Percentiles rank a stretch among this genome's conserved stretches.
phyloP scores from a whole-genome alignment of 2,888 invertebrate species.

The Petrolisthes cinctipes region DNA sequence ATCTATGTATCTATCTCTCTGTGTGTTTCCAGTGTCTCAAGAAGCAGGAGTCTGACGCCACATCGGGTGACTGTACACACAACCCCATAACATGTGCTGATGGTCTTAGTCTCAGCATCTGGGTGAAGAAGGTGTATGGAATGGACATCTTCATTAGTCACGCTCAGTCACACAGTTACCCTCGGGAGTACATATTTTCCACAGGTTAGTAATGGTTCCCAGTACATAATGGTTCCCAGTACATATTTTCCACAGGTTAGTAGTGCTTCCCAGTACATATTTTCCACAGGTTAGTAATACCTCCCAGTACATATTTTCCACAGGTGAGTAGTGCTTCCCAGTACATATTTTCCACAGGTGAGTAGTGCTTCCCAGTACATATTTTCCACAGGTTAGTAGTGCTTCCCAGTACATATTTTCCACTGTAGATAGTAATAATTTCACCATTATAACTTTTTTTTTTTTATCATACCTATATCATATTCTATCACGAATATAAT shows the following conservation, averaged over 20 bases:
- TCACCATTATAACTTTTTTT: no score
- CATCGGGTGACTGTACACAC: not conserved
- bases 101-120: conserved; percentile 14
- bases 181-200: not conserved
- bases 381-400: no score
- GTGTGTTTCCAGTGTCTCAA: not conserved
- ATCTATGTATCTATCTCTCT: not conserved
- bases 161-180: not conserved
- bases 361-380: no score
- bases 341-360: no score
- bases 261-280: no score
- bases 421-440: no score
- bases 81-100: not conserved
- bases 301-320: not conserved
- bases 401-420: no score
- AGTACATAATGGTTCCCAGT: not conserved
- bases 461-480: no score
- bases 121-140: not conserved
- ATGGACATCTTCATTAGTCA: not conserved
- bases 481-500: no score
- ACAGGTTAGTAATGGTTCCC: not conserved
- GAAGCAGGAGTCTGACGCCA: not conserved
- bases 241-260: not conserved
- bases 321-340: not conserved
- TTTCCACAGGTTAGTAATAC: no score